These are phyloP conservation scores for Esox niger DNA, from an alignment of 2,113 vertebrate species.

Conservation along the genomic window DNA sequence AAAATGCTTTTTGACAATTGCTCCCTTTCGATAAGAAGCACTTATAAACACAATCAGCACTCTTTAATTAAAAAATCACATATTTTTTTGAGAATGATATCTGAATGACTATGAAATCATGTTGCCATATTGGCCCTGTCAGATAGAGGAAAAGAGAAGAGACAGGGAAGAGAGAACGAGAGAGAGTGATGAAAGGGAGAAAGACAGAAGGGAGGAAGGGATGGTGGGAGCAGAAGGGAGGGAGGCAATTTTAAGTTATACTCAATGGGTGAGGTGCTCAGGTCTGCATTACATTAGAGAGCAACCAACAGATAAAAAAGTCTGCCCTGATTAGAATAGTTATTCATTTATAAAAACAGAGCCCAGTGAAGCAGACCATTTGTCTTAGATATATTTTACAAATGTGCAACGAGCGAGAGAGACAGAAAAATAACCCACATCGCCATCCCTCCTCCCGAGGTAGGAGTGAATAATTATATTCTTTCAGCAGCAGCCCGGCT, in stretches of 20 bases:
- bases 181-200: not conserved
- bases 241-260: not conserved
- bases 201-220: not conserved
- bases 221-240: not conserved
- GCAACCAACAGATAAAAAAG: not conserved
- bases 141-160: conserved; percentile 37
- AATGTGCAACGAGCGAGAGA: not conserved
- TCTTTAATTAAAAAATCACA: too few species aligned
- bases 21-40: too few species aligned
- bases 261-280: conserved; percentile 11
- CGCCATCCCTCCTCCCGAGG: not conserved
- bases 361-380: conserved; percentile 12
- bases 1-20: too few species aligned
- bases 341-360: not conserved
- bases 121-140: too few species aligned
- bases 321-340: conserved; percentile 13
- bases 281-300: conserved; percentile 20
- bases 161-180: not conserved
- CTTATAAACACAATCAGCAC: too few species aligned
- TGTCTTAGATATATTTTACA: not conserved
- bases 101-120: too few species aligned
- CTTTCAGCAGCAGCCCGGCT: not conserved
- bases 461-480: not conserved
- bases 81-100: too few species aligned
- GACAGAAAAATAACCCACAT: not conserved